A percentile compares a stretch with the other conserved stretches of the same genome.
These are phyloP conservation scores for Pedionomus torquatus DNA, from an alignment of 2,113 vertebrate species.

Conservation along the genomic window DNA sequence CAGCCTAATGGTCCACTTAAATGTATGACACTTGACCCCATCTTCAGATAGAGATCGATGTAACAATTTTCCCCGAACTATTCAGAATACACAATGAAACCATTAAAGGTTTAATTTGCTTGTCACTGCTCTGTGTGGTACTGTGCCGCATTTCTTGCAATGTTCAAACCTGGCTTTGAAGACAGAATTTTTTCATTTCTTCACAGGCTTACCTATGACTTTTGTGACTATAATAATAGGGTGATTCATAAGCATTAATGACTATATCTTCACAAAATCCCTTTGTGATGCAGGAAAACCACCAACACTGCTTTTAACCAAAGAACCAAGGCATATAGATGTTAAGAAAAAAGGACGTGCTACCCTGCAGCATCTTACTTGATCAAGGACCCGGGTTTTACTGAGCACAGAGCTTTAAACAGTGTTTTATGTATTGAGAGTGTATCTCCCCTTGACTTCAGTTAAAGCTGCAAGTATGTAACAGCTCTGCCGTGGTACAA, in stretches of 20 bases:
- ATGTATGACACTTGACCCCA: neutral
- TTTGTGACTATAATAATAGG: neutral
- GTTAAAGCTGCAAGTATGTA: neutral
- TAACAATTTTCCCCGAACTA: neutral
- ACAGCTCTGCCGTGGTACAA: neutral
- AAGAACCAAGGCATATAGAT: neutral
- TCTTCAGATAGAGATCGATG: neutral
- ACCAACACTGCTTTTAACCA: neutral
- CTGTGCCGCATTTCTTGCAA: neutral
- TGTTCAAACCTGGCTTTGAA: constrained; percentile 4
- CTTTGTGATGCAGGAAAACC: neutral
- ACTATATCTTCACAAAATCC: neutral
- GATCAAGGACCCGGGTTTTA: neutral
- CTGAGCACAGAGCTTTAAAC: neutral
- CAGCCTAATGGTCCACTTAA: neutral
- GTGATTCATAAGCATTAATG: neutral
- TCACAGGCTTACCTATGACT: neutral
- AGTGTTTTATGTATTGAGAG: constrained; percentile 1
- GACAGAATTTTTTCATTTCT: neutral
- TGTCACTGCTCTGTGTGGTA: neutral
- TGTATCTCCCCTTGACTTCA: neutral
- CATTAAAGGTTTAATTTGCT: neutral
- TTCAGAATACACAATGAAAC: neutral
- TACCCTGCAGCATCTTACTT: neutral
- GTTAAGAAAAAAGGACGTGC: neutral